Base-by-base conservation (phyloP, 2,113 vertebrate genomes). In the Piaya cayana region DNA sequence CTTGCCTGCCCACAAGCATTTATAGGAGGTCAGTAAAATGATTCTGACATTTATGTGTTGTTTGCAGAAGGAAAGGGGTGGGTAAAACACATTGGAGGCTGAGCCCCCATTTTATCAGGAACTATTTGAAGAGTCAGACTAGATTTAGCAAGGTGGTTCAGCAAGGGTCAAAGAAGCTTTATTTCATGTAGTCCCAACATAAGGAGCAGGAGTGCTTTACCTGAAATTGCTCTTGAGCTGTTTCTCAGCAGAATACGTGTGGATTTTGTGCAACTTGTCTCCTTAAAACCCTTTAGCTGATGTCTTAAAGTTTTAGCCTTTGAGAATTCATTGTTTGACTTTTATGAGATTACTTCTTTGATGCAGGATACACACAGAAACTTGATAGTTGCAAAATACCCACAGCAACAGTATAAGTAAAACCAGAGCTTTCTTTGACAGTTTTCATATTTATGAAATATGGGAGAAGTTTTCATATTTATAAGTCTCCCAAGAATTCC, bases 111-210 rank as follows among this genome's bases (percentile, higher is more conserved):
- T 96, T 94, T 68, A 39, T 82, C 92, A 78, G 75, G 63, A 94
- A 37, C 70, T 92, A 12, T 93, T 85, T 88, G 91, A 94, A 82
- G 71, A 94, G 55, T 58, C 83, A 75, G 85, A 42, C 86, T 75
- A 87, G 88, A 93, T 96, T 91, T 83, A 84, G 81, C 39, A 5
- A 79, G 52, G 59, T 2, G 8, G 71, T 83, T 82, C 83, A 77
- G 81, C 59, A 62, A 58, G 67, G 84, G 92, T 94, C 88, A 91
- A 50, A 2, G 7, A 36, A 91, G 85, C 67, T 93, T 97, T 91
- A 88, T 90, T 95, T 96, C 87, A 69, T 69, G 71, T 15, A 82
- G 52, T 79, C 43, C 63, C 45, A 81, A 62, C 32, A 21, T n/a
- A 30, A 87, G 75, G 63, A 67, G 39, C 32, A 59, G 64, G 79